phyloP scores from a whole-genome alignment of 2,113 vertebrate genomes.

The Morone chrysops region DNA sequence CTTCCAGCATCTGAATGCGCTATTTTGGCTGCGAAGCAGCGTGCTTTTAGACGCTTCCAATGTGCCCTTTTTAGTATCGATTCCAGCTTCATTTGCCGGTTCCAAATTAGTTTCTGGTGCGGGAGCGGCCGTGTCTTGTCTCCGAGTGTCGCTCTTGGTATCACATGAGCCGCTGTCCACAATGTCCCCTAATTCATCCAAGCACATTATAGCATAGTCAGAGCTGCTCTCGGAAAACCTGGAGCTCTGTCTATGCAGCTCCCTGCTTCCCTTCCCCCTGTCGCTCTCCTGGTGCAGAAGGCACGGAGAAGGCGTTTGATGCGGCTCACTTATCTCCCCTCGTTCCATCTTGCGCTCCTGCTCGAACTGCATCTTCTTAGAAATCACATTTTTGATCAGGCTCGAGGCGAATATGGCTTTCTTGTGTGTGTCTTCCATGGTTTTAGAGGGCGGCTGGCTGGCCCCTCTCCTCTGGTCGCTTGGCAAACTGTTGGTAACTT shows the following conservation, averaged over 20 bases:
- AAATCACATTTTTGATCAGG: constrained; percentile 95
- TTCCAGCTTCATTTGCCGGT: constrained; percentile 77
- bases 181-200: constrained; percentile 78
- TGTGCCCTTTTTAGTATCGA: constrained; percentile 89
- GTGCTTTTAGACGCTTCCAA: constrained; percentile 89
- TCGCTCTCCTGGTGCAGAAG: constrained; percentile 74
- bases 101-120: constrained; percentile 73
- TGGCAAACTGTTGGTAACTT: constrained; percentile 82
- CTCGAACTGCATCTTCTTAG: constrained; percentile 97
- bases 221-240: constrained; percentile 87
- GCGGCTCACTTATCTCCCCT: constrained; percentile 90
- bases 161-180: constrained; percentile 82
- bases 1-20: constrained; percentile 95
- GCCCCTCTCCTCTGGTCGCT: constrained; percentile 72
- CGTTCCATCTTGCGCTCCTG: constrained; percentile 97
- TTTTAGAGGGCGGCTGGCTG: constrained; percentile 70
- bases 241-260: constrained; percentile 86
- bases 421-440: constrained; percentile 87
- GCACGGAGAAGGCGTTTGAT: constrained; percentile 50
- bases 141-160: constrained; percentile 81
- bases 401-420: constrained; percentile 94
- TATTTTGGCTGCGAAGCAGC: constrained; percentile 94
- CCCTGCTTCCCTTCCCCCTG: constrained; percentile 71
- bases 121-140: constrained; percentile 58
- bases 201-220: constrained; percentile 82